Base-by-base conservation (phyloP, 1,140 invertebrate species). In the Drosophila truncata region DNA sequence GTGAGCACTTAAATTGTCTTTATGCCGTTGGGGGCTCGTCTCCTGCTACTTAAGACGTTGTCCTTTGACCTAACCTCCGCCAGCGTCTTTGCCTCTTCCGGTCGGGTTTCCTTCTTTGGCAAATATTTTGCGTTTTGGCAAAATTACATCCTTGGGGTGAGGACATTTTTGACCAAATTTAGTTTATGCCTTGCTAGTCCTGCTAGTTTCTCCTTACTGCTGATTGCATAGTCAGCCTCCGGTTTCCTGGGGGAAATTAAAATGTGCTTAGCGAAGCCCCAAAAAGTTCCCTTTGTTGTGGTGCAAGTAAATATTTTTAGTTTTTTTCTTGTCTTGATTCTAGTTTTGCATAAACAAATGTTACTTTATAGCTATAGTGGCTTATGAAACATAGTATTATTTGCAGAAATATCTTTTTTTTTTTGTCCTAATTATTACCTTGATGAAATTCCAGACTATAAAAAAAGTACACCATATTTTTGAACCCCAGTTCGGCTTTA, bases 221-320 rank as follows among this genome's bases (percentile, higher is more conserved):
- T 55, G 54, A 72, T 78, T 86, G 71, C 71, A 64, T 80, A 70
- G 72, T 79, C 75, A 74, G 63, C 67, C 63, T 41, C 59, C 42
- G 33, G 39, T 73, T 82, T 86, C 83, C 83, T 87, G 67, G 25
- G 83, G 83, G 83, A 87, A 87, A 87, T 87, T 87, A 87, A 87
- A 87, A 87, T 83, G 77, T 87, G 65, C 76, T 86, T 71, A 83
- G 62, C 49, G 72, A 49, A 67, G 78, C 33, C 54, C 54, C 16
- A 41, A 41, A 41, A 57, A 57, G 33, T n/a, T 57, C 20, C 33
- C 52, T 57, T 57, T 57, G 31, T 42, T 41, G 20, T 13, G 33
- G 23, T 25, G 23, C 33, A n/a, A 13, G 23, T 8, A 18, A 57
- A 23, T 57, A 41, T 23, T 35, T 35, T 20, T 5, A n/a, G 54